Conservation (phyloP, 2,888 invertebrate species). For the Listrodromus nycthemerus region DNA sequence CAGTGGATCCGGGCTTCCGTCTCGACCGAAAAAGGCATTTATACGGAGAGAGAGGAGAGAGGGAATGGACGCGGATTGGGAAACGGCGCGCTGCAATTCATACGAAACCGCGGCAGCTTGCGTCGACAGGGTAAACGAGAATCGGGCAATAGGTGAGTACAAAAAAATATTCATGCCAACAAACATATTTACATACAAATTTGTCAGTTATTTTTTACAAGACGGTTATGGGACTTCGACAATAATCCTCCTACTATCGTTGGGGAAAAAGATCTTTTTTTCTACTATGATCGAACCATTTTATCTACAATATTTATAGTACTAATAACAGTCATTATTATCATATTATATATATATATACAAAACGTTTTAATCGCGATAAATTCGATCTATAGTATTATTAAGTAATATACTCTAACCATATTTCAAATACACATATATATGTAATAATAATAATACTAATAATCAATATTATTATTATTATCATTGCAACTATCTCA, state of each 20-base stretch:
- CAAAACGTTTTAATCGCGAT: too few species aligned
- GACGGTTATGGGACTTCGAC: not conserved
- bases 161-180: constrained; percentile 20
- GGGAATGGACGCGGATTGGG: constrained; percentile 72
- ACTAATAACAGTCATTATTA: too few species aligned
- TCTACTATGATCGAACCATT: too few species aligned
- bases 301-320: too few species aligned
- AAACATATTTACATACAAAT: not conserved
- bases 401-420: too few species aligned
- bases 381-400: too few species aligned
- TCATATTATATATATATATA: too few species aligned
- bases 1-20: constrained; percentile 79
- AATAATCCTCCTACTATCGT: too few species aligned
- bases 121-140: constrained; percentile 80
- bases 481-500: not conserved
- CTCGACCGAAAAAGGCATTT: constrained; percentile 17
- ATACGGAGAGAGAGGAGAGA: constrained; percentile 36
- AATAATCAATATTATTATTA: not conserved
- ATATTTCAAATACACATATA: not conserved
- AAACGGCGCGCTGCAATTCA: constrained; percentile 81
- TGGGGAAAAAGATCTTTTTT: too few species aligned
- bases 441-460: not conserved
- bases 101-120: constrained; percentile 81
- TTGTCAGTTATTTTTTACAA: not conserved
- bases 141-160: constrained; percentile 78